Percentiles rank a stretch among this genome's conserved stretches.
Conservation (phyloP, 1,140 invertebrate species). For the Zaprionus ghesquierei region DNA sequence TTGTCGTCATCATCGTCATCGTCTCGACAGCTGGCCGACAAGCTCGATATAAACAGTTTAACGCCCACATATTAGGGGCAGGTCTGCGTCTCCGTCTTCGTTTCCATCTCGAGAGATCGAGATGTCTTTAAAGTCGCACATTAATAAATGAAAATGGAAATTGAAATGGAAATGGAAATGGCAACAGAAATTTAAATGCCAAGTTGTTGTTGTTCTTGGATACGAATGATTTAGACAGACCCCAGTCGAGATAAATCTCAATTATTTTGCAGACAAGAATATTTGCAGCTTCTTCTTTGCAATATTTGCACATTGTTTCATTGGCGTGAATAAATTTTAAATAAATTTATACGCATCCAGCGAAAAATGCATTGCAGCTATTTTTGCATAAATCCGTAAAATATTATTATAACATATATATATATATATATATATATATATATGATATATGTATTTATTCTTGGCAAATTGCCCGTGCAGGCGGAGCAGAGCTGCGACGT, state of each 20-base stretch:
- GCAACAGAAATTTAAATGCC: conserved; percentile 12
- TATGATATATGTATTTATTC: background rate
- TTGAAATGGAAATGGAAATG: conserved; percentile 10
- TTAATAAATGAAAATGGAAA: conserved; percentile 34
- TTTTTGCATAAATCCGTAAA: conserved; percentile 16
- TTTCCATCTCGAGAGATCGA: background rate
- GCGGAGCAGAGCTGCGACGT: conserved; percentile 7
- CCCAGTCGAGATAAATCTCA: conserved; percentile 53
- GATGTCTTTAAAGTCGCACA: conserved; percentile 3
- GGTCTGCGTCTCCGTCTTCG: too few relatives aligned
- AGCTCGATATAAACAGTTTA: conserved; percentile 18
- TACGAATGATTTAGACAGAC: background rate
- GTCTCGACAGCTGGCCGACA: background rate
- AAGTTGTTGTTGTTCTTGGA: background rate
- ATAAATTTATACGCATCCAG: conserved; percentile 3
- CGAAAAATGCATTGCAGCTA: conserved; percentile 38
- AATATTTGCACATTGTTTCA: background rate
- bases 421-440: conserved; percentile 6
- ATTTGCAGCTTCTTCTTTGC: conserved; percentile 15
- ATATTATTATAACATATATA: conserved; percentile 8
- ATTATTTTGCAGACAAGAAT: conserved; percentile 41
- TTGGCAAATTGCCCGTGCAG: background rate
- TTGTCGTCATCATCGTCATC: too few relatives aligned
- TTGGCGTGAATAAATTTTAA: conserved; percentile 27
- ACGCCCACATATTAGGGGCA: conserved; percentile 1